Evolutionary conservation across 2,797 vertebrate genomes (phyloP), one percentile per base, ranked within the genome.

Genomic region (Myotis pilosus): DNA sequence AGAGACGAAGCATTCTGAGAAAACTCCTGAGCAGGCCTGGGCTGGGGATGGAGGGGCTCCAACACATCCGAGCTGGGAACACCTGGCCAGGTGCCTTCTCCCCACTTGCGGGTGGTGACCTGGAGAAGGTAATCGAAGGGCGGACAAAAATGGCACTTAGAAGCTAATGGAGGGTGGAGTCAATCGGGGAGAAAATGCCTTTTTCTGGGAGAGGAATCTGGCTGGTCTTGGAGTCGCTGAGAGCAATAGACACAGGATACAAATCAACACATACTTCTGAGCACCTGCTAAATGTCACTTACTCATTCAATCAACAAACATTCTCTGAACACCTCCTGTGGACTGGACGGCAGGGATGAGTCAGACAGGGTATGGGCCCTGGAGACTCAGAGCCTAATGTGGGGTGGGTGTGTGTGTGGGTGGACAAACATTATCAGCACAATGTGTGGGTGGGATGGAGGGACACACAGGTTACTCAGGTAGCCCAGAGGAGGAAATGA

Each of bases 261-360:
- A 92, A 95, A 96, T 90, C 88, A 93, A 87, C 87, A 94, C 36
- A 64, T 47, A 72, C 91, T 96, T 96, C 95, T 92, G 87, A 44
- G 82, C 93, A 93, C 93, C 96, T 97, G 94, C 95, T 93, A 95
- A 95, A 96, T 96, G 95, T 91, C 95, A 93, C 93, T 97, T 97
- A 94, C 75, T 96, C 95, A 96, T 96, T 96, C 95, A 96, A 28
- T 96, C 94, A 96, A 94, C 96, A 96, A 95, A 96, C 95, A 96
- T 94, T 87, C 66, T 97, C 81, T 75, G 47, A 88, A 87, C 60
- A 87, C 53, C 88, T 90, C 94, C 86, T 85, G 72, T 92, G 93
- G 49, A 38, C 93, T 83, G 74, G 66, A 78, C 66, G 9, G 1
- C 10, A n/a, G 92, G 49, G 82, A 92, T 96, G 95, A 96, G 89